Base-by-base conservation (phyloP, 2,888 invertebrate genomes). In the Trachelus iudaicus region DNA sequence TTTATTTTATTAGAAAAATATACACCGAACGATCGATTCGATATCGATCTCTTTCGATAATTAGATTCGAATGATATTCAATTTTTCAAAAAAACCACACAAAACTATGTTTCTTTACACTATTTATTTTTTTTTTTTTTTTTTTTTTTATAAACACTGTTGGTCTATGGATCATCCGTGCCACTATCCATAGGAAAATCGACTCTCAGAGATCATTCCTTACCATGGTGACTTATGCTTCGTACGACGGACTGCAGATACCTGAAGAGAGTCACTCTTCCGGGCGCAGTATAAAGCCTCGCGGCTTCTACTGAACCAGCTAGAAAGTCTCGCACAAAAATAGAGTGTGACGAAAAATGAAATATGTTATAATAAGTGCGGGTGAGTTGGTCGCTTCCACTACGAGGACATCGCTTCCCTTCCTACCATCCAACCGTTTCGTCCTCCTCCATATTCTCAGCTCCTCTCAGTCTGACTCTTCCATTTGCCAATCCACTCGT, bases 301-400 rank as follows among this genome's bases (percentile, higher is more conserved):
- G 82, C 82, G 15, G 80, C 82, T 81, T 83, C 82, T 86, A 86
- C 85, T 87, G 87, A 91, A 91, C 83, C 91, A 90, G 91, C 91
- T 91, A 91, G 91, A 91, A 91, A 90, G 79, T 81, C 85, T 83
- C 80, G 87, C 83, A 86, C 89, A 86, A 90, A 90, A 90, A 90
- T 90, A 90, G 89, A 88, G 89, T 79, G 82, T 84, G 86, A 84
- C 88, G 90, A 90, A 91, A 91, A 91, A 91, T 91, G 91, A 91
- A 91, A 91, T 90, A 90, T 90, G 89, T 90, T 91, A 91, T 90
- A 56, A 56, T 56, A 91, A 91, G 88, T 89, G 86, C 80, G 83
- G 77, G 75, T 73, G 79, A 74, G 79, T 75, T 76, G 69, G 76
- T 73, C 75, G 76, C 33, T 68, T 78, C 69, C 69, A 77, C 78